Base-by-base conservation (phyloP, 2,888 invertebrate genomes). In the Epirrhoe alternata region DNA sequence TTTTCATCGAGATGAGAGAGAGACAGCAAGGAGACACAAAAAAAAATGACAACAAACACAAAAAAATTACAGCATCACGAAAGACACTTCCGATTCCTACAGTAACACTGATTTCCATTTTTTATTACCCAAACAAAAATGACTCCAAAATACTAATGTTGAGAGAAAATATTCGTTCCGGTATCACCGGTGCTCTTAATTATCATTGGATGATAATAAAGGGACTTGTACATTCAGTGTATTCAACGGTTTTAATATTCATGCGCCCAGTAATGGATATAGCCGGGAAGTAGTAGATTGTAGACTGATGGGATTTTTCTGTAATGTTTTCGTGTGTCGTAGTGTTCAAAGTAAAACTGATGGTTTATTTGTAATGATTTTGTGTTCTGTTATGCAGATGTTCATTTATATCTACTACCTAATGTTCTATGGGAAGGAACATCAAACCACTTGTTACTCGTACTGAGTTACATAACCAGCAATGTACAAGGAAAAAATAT, bases 161-260 rank as follows among this genome's bases (percentile, higher is more conserved):
- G 45, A 51, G 55, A 3, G 55, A 12, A 67, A 61, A 70, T 61
- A 70, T 68, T 71, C 68, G 67, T 60, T 67, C 67, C 62, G 70
- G 70, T 58, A 66, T 65, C 65, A 61, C 14, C 51, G 45, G 57
- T 38, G 61, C 61, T 74, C 74, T 75, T 80, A 81, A 83, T 84
- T 81, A 83, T 77, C 77, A 76, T 76, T 65, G 74, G 72, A 80
- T 79, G 77, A 76, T 76, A 80, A 80, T 79, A 78, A 78, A 77
- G 66, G 54, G 68, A 76, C 74, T 76, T 78, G 78, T 78, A 70
- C 74, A 78, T 77, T 78, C 75, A 73, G 78, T 79, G 69, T 74
- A 78, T 77, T 78, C 75, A 73, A 73, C 52, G 62, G 62, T 72
- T 81, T 84, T 79, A 84, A 84, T 86, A 85, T 86, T 86, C 80